Conservation (phyloP, 2,888 invertebrate species). For the Agriopis leucophaearia region DNA sequence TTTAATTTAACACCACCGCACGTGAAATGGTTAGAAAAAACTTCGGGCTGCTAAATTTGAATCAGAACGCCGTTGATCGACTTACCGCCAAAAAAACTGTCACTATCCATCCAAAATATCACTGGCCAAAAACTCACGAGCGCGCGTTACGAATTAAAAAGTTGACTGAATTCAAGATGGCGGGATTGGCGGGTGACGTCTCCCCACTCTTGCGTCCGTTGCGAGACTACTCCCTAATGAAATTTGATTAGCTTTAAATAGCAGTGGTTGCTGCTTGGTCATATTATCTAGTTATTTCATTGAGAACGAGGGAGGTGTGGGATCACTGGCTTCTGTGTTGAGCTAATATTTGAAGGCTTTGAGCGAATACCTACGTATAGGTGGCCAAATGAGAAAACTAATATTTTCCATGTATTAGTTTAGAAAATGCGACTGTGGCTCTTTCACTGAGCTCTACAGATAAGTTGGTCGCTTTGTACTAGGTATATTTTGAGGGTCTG, state of each 20-base stretch:
- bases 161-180: slow-evolving; percentile 71
- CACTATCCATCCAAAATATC: slow-evolving; percentile 75
- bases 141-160: slow-evolving; percentile 69
- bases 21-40: not conserved
- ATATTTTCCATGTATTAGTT: not conserved
- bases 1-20: not conserved
- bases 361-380: not conserved
- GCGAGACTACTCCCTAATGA: slow-evolving; percentile 87
- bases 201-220: slow-evolving; percentile 74
- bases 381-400: not conserved
- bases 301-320: slow-evolving; percentile 76
- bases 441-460: not conserved
- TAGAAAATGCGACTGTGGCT: not conserved
- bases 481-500: not conserved
- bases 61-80: slow-evolving; percentile 18
- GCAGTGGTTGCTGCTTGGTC: slow-evolving; percentile 73
- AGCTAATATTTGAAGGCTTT: slow-evolving; percentile 28
- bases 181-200: slow-evolving; percentile 55
- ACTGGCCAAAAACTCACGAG: slow-evolving; percentile 75
- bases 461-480: not conserved
- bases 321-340: slow-evolving; percentile 65
- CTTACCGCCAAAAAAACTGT: slow-evolving; percentile 54
- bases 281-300: slow-evolving; percentile 87
- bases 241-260: slow-evolving; percentile 89
- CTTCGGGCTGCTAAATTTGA: not conserved